These are phyloP conservation scores for Hemaris fuciformis DNA, from an alignment of 2,888 invertebrate genomes.

Conservation along the genomic window DNA sequence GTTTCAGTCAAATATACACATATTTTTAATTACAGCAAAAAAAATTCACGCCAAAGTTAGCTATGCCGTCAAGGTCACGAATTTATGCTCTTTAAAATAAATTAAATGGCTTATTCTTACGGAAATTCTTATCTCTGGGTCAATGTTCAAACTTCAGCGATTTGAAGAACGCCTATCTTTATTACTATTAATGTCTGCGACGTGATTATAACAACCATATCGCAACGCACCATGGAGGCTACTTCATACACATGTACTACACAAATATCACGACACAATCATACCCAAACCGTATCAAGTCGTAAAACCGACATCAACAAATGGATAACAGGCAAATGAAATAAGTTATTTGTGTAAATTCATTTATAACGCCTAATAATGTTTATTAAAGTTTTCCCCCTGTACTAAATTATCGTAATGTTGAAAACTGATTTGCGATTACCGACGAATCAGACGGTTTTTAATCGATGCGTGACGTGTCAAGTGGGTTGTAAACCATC, in stretches of 20 bases:
- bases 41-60: too few species aligned
- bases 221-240: neutral
- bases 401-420: neutral
- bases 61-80: too few species aligned
- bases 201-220: neutral
- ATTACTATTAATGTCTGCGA: too few species aligned
- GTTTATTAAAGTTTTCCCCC: neutral
- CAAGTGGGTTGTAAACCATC: neutral
- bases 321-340: neutral
- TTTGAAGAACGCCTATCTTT: too few species aligned
- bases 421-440: neutral
- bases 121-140: too few species aligned
- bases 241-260: neutral
- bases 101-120: too few species aligned
- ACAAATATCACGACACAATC: neutral
- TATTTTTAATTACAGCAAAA: too few species aligned
- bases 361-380: neutral
- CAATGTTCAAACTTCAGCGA: too few species aligned
- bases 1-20: too few species aligned
- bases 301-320: neutral
- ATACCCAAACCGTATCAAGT: neutral
- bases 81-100: too few species aligned
- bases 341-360: neutral
- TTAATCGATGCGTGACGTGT: neutral
- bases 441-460: neutral